Base-by-base conservation (phyloP, 2,113 vertebrate genomes). In the Phasianus colchicus region DNA sequence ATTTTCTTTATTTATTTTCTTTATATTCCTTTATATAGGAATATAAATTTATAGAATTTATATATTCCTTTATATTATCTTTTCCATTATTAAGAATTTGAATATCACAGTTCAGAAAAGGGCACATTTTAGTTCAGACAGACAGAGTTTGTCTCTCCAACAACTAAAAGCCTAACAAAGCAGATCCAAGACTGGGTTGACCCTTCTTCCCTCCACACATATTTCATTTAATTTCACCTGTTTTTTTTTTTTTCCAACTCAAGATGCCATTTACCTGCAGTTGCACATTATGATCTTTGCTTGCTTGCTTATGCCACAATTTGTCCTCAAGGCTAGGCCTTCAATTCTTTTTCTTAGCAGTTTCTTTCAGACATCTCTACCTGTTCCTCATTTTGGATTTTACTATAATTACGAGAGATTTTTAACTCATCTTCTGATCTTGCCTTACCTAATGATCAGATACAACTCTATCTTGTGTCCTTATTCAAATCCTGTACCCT, bases 121-220 rank as follows among this genome's bases (percentile, higher is more conserved):
- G 5, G 10, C 3, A 11, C 27, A 29, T 66, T 85, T 80, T 30
- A 71, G 65, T 89, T 72, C 54, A 64, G 10, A 73, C 8, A 78
- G 6, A 25, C 77, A 52, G 7, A 60, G 60, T 16, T 16, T 71
- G 19, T n/a, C 57, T 82, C 66, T 75, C 21, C 2, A 1, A 29
- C 4, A n/a, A 36, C 48, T 38, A 72, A 48, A 22, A 57, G 14
- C 11, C 34, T 57, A 69, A 65, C 29, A 74, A 63, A 24, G 55
- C 0, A 76, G 34, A 76, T n/a, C 2, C 15, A 22, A 27, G 25
- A 76, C 45, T 66, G 54, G 40, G 47, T 2, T 2, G 0, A 32
- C 17, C 4, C 9, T 74, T 15, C 40, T 24, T 67, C 27, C 38
- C 29, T 25, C 10, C 20, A 7, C 20, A 34, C 5, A 8, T 43